Evolutionary conservation across 2,888 invertebrate species (phyloP), one percentile per base, ranked within the genome.

Genomic region (Cataglyphis rosenhaueri): DNA sequence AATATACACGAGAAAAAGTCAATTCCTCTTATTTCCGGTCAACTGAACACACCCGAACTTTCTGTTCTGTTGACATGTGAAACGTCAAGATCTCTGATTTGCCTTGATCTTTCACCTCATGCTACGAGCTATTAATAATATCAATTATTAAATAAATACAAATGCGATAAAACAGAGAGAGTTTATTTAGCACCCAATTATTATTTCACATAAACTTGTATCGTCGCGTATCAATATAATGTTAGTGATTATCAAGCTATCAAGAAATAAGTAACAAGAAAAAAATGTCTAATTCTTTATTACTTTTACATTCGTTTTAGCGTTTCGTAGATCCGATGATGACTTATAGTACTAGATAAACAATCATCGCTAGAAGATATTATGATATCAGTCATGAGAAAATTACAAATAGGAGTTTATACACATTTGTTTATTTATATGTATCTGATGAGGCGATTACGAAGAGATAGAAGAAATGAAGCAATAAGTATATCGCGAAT

Each of bases 141-240:
- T 90, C 91, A 89, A 92, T 89, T 92, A 92, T 90, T 89, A 87
- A 93, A 92, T 93, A 93, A 93, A 92, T 90, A 90, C 89, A 84
- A 91, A 91, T 92, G 87, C 88, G 91, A 92, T 88, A 90, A 86
- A 88, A 76, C 70, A 55, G 87, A 86, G 83, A 44, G n/a, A 86
- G 71, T 83, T 66, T 84, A 85, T 84, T 86, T 73, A 83, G 70
- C 82, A 84, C 86, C 82, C 44, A 73, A 41, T 12, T 70, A 52
- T 38, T 35, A 18, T 59, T 38, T 44, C 44, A 15, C 59, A 48
- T 52, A n/a, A 29, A 57, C 66, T 66, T 55, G 10, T 62, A 21
- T 48, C 38, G 44, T 5, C 21, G 44, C 29, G 10, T 29, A 41
- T 74, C 38, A 44, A 0, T 48, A 3, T 29, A 29, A 48, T 10